Evolutionary conservation across 2,888 invertebrate species (phyloP).

Genomic region (Dinocampus coccinellae): DNA sequence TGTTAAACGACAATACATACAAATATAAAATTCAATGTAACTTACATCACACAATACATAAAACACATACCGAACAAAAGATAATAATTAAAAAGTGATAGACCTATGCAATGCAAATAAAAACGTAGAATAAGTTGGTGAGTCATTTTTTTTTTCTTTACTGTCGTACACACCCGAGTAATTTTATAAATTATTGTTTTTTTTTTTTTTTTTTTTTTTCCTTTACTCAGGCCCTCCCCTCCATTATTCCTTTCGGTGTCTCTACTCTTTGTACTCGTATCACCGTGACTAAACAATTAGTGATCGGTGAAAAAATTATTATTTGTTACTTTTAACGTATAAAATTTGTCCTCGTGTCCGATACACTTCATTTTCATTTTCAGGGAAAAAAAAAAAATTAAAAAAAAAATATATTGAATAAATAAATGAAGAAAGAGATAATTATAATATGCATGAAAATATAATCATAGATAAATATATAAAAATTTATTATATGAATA

Average conservation of each 20-base stretch:
- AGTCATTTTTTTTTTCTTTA: conserved; percentile 11
- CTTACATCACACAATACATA: neutral
- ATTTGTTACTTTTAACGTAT: neutral
- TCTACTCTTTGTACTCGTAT: neutral
- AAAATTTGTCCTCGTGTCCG: conserved; percentile 1
- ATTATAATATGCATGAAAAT: no score
- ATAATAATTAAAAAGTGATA: conserved; percentile 1
- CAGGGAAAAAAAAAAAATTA: neutral
- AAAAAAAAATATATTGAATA: neutral
- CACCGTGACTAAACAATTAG: neutral
- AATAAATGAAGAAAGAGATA: no score
- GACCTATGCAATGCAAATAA: neutral
- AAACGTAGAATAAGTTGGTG: neutral
- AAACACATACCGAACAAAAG: conserved; percentile 5
- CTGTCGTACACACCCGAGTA: neutral
- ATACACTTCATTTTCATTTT: neutral
- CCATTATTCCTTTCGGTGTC: no score
- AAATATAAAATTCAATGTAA: neutral
- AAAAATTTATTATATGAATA: no score
- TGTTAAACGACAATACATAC: neutral
- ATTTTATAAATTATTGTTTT: neutral
- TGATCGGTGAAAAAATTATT: neutral
- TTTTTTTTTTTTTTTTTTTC: no score
- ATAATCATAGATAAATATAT: no score
- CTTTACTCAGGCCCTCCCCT: no score